Conservation (phyloP, 2,888 invertebrate genomes). For the Agrochola lota region DNA sequence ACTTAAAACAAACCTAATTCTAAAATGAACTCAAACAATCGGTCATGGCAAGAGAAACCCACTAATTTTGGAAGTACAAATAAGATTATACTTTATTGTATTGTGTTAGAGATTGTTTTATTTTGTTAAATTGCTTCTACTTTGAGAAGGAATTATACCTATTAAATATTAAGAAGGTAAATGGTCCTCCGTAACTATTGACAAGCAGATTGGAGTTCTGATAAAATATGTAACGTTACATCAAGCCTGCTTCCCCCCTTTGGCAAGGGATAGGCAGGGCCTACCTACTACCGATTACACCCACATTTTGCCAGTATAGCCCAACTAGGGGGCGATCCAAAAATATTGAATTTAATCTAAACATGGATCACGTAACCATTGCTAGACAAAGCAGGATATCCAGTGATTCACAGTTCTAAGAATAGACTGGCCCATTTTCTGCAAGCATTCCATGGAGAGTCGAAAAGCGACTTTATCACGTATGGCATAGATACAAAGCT, state of each 20-base stretch:
- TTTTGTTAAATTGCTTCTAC: not conserved
- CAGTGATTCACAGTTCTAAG: slow-evolving; percentile 19
- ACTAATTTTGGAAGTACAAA: slow-evolving; percentile 8
- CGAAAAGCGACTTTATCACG: slow-evolving; percentile 18
- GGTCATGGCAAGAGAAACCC: slow-evolving; percentile 48
- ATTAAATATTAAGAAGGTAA: slow-evolving; percentile 30
- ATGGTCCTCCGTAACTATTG: not conserved
- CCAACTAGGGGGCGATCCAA: not conserved
- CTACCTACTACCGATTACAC: not conserved
- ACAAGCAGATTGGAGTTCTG: slow-evolving; percentile 3
- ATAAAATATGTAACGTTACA: not conserved
- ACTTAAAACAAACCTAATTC: slow-evolving; percentile 4
- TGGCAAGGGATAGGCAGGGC: not conserved
- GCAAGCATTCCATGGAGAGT: not conserved
- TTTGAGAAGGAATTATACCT: slow-evolving; percentile 10
- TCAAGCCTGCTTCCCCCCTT: not conserved
- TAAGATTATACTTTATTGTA: slow-evolving; percentile 30
- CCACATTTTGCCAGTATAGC: not conserved
- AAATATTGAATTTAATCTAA: not conserved
- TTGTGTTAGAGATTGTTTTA: slow-evolving; percentile 19
- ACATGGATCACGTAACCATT: slow-evolving; percentile 4
- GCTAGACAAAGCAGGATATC: slow-evolving; percentile 4
- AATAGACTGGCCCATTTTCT: slow-evolving; percentile 22
- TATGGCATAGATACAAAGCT: not conserved
- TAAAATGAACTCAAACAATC: slow-evolving; percentile 45